Base-by-base conservation (phyloP, 1,140 invertebrate species). In the Meloidogyne hapla region DNA sequence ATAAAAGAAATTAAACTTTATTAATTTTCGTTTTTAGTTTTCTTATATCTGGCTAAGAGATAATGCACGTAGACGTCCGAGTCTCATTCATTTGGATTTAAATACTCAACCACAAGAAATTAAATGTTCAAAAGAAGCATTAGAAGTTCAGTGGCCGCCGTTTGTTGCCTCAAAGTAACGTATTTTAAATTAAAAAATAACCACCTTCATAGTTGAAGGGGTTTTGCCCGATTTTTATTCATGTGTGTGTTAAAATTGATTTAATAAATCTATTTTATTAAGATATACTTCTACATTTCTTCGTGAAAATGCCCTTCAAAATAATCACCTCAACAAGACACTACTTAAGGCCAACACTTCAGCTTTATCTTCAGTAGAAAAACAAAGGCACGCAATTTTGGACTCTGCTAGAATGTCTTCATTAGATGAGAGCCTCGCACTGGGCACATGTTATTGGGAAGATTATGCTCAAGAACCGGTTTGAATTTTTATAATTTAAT, bases 221-320 rank as follows among this genome's bases (percentile, higher is more conserved):
- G n/a, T n/a, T n/a, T n/a, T n/a, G n/a, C n/a, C n/a, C n/a, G n/a
- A n/a, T n/a, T n/a, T n/a, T n/a, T n/a, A n/a, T n/a, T n/a, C n/a
- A n/a, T n/a, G n/a, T n/a, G n/a, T n/a, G n/a, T n/a, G n/a, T n/a
- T n/a, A n/a, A n/a, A n/a, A n/a, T n/a, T n/a, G n/a, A n/a, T n/a
- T n/a, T n/a, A n/a, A 74, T 23, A 38, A 0, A 1, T 12, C 26
- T 13, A 26, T 3, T 0, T 12, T 26, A 66, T 70, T 12, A 33
- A 80, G 79, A 15, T 80, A 81, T 67, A 80, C 79, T 12, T 80
- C 79, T 12, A 21, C 67, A 15, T 80, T 80, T 65, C 78, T 80
- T 28, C 79, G 79, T n/a, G 42, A 78, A 23, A 76, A 76, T 73
- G 78, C 78, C 8, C 28, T 77, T 64, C 38, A 73, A 28, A 26